Evolutionary conservation across 2,888 invertebrate genomes (phyloP), one percentile per base, ranked within the genome.

Genomic region (Thymelicus lineola): DNA sequence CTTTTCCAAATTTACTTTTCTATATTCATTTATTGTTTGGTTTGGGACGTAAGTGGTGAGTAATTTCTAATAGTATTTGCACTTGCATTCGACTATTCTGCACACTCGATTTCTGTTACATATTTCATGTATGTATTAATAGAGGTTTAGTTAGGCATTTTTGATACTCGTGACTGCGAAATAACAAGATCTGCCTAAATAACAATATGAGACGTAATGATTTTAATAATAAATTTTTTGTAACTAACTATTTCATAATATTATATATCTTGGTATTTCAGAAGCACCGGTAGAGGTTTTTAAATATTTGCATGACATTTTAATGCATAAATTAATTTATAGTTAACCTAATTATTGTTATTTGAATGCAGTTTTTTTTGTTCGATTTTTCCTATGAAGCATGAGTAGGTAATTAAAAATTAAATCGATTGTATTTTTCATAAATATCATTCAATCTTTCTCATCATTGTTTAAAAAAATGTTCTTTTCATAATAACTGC

Each of bases 1-100:
- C 69, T 59, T 70, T 70, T 70, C 63, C 64, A 70, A 70, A 64
- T 64, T 70, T 64, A 45, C 35, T 57, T 12, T 70, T 6, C 42
- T 28, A 35, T 50, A 58, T 42, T 28, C 15, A 55, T 17, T 64
- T 59, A 59, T 59, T 36, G 36, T 38, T 42, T 59, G 61, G 69
- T 70, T 58, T 70, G 59, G 63, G 64, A 36, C 15, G 53, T 59
- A 20, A 3, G 10, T 9, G 58, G 69, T 70, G 59, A 70, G 69
- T 70, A 55, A 20, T 60, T 48, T 63, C 63, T 58, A 48, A 48
- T 50, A 42, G 36, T 69, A 62, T 57, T 55, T 50, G 63, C 69
- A 69, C 69, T 69, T 63, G 69, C 69, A 69, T 58, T 46, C 20
- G 7, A 55, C 55, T 35, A 28, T 36, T 35, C 9, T 36, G 57